Conservation (phyloP, 2,888 invertebrate species). For the Apodemia mormo region DNA sequence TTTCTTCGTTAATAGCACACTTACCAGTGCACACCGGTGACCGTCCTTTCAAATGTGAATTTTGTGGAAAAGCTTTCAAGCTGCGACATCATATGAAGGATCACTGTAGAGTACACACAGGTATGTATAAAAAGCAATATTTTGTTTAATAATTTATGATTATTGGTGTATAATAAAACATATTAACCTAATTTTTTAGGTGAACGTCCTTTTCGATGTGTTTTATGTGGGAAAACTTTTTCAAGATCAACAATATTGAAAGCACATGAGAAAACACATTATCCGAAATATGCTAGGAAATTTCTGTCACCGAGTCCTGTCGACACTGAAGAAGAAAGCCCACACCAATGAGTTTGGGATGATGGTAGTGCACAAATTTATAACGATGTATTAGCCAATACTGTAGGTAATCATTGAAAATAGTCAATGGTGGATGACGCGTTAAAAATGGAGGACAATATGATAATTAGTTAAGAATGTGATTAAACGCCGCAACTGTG, state of each 20-base stretch:
- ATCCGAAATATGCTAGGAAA: slow-evolving; percentile 94
- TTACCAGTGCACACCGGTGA: slow-evolving; percentile 95
- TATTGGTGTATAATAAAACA: background rate
- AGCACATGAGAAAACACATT: slow-evolving; percentile 96
- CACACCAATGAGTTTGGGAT: slow-evolving; percentile 82
- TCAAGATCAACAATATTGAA: slow-evolving; percentile 94
- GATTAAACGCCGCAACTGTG: slow-evolving; percentile 82
- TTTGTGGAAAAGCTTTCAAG: slow-evolving; percentile 96
- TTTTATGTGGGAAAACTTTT: slow-evolving; percentile 94
- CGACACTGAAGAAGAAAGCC: slow-evolving; percentile 91
- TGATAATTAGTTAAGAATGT: slow-evolving; percentile 81
- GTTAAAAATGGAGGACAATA: slow-evolving; percentile 74
- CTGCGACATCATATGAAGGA: slow-evolving; percentile 96
- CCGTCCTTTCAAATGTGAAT: slow-evolving; percentile 95
- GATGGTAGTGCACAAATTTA: slow-evolving; percentile 53
- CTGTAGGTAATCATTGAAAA: slow-evolving; percentile 51
- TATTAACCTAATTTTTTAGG: slow-evolving; percentile 64
- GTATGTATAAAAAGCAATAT: slow-evolving; percentile 61
- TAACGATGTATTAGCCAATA: slow-evolving; percentile 54
- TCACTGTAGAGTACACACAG: slow-evolving; percentile 95
- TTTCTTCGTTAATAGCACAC: slow-evolving; percentile 92
- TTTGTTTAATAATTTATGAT: background rate
- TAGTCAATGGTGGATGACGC: slow-evolving; percentile 63
- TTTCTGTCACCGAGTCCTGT: slow-evolving; percentile 93
- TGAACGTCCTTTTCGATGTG: slow-evolving; percentile 93